Evolutionary conservation across 1,140 invertebrate species (phyloP).

Genomic region (Melipona quadrifasciata): DNA sequence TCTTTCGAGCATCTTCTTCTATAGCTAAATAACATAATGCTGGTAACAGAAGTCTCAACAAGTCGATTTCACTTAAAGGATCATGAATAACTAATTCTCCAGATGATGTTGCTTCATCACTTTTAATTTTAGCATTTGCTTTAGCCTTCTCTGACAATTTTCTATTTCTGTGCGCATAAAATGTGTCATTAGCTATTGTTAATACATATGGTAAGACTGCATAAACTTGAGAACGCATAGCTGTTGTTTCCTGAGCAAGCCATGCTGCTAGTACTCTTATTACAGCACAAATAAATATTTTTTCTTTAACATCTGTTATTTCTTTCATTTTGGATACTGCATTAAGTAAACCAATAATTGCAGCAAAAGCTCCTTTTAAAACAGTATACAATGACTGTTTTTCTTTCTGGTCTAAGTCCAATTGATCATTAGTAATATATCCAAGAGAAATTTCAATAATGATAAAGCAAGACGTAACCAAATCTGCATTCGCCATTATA

Average conservation of each 20-base stretch:
- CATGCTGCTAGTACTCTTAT: constrained; percentile 92
- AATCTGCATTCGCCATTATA: constrained; percentile 87
- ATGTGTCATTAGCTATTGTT: constrained; percentile 90
- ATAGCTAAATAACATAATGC: constrained; percentile 94
- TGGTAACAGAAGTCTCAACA: constrained; percentile 91
- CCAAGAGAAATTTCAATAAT: constrained; percentile 91
- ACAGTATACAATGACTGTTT: constrained; percentile 94
- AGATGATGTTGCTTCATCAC: constrained; percentile 76
- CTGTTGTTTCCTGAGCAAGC: constrained; percentile 95
- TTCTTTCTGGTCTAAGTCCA: constrained; percentile 94
- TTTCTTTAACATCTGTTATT: constrained; percentile 84
- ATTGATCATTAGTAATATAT: constrained; percentile 90
- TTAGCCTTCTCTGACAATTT: constrained; percentile 85
- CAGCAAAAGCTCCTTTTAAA: constrained; percentile 94
- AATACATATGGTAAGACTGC: constrained; percentile 90
- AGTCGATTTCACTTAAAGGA: constrained; percentile 86
- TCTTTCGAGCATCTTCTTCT: constrained; percentile 92
- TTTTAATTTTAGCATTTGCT: constrained; percentile 83
- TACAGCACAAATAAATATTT: constrained; percentile 91
- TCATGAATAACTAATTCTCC: constrained; percentile 80
- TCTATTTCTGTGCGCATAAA: constrained; percentile 86
- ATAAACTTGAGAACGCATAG: constrained; percentile 92
- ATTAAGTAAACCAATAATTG: constrained; percentile 88
- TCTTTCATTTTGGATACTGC: constrained; percentile 89
- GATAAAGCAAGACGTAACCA: constrained; percentile 91